Base-by-base conservation (phyloP, 2,797 vertebrate genomes). In the Coccyzus lansbergi region DNA sequence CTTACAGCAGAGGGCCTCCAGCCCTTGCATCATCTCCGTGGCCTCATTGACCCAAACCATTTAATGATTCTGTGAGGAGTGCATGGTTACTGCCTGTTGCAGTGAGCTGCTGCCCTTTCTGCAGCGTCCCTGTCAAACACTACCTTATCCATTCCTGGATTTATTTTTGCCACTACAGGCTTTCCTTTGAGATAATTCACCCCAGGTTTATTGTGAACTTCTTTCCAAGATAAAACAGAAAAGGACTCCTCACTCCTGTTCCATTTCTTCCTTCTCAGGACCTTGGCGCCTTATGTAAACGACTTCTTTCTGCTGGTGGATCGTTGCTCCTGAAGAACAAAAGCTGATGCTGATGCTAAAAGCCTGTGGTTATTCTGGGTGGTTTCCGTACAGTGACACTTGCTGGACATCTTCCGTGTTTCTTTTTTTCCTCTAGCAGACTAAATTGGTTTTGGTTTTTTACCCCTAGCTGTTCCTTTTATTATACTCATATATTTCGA, bases 241-340 rank as follows among this genome's bases (percentile, higher is more conserved):
- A 12, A 86, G 17, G 15, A 14, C 28, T 53, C 28, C 28, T 44
- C 59, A 93, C 46, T 68, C 78, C 14, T 59, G 26, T 86, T 49
- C 19, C n/a, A 71, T 64, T 74, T 70, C 56, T 84, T 80, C 49
- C 22, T 48, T 28, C 26, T 70, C 72, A 97, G 96, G 94, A 85
- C 93, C 52, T 84, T 94, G 83, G 34, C 34, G 15, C 55, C 34
- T 87, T 8, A 1, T 76, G 26, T 64, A 67, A 92, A 86, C 77
- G 13, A 88, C 93, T 87, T 94, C 86, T 77, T 92, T 81, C 53
- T 86, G 40, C 74, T 92, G 96, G 80, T 94, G 92, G 84, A 96
- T 89, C 83, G 86, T 94, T 91, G 93, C 77, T 96, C 83, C 74
- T 85, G 96, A 97, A 97, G 96, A 97, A 94, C 92, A 97, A 96